Evolutionary conservation across 2,797 vertebrate species (phyloP).

Genomic region (Cynopterus sphinx): DNA sequence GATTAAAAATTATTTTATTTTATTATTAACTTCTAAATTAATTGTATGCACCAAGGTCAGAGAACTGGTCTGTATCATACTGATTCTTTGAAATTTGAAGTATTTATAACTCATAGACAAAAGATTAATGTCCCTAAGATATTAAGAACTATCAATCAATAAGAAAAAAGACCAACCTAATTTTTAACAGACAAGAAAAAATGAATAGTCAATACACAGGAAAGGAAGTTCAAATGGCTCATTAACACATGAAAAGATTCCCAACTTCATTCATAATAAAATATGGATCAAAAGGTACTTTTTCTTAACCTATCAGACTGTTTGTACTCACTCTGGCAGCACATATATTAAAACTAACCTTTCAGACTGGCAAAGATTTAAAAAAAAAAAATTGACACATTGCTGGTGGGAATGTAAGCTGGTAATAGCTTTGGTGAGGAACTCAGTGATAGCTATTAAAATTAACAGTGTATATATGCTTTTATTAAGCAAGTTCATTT

Average conservation of each 20-base stretch:
- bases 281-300: neutral
- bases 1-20: neutral
- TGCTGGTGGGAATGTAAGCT: neutral
- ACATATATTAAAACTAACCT: neutral
- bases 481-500: neutral
- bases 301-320: neutral
- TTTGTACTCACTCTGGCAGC: too few relatives aligned
- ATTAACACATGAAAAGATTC: neutral
- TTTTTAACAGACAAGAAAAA: constrained; percentile 12
- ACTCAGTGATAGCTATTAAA: neutral
- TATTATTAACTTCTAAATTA: constrained; percentile 23
- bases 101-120: constrained; percentile 4
- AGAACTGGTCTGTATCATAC: neutral
- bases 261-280: neutral
- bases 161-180: neutral
- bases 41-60: neutral
- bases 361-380: neutral
- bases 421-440: neutral
- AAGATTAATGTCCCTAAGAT: neutral
- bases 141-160: neutral
- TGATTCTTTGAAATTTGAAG: neutral
- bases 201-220: neutral
- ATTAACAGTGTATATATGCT: neutral
- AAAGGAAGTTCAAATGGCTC: constrained; percentile 3
- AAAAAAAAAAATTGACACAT: neutral